phyloP scores from a whole-genome alignment of 2,888 invertebrate genomes.

The Plebejus anna region DNA sequence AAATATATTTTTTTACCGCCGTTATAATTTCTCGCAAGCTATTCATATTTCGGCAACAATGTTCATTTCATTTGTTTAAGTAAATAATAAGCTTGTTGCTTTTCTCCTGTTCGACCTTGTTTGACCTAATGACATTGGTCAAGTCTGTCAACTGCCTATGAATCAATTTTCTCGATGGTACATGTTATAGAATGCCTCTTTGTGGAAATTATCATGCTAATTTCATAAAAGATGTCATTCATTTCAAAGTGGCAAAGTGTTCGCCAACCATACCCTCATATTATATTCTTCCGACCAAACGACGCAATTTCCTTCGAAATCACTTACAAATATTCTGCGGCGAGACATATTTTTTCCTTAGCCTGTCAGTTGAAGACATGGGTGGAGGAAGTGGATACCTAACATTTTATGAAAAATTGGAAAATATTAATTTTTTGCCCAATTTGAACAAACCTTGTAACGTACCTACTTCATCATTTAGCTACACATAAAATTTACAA shows the following conservation, averaged over 20 bases:
- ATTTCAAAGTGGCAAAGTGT: not conserved
- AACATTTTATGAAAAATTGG: no score
- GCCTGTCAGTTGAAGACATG: slow-evolving; percentile 23
- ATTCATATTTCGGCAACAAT: not conserved
- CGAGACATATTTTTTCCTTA: slow-evolving; percentile 35
- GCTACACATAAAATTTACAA: no score
- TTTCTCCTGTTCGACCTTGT: no score
- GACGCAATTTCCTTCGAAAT: not conserved
- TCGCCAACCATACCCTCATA: not conserved
- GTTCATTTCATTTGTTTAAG: not conserved
- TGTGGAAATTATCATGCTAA: no score
- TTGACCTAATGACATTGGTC: no score
- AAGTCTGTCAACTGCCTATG: no score
- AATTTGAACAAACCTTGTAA: no score
- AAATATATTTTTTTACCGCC: not conserved
- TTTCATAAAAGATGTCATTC: not conserved
- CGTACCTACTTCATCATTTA: no score
- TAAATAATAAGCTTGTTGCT: not conserved
- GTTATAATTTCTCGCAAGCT: not conserved
- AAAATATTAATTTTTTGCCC: no score
- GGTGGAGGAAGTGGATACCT: no score
- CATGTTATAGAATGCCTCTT: no score
- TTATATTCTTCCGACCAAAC: not conserved
- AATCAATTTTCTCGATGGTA: no score
- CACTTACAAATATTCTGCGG: slow-evolving; percentile 11